These are phyloP conservation scores for Diplosoma virens DNA, from an alignment of 23 tunicate species.

Conservation along the genomic window DNA sequence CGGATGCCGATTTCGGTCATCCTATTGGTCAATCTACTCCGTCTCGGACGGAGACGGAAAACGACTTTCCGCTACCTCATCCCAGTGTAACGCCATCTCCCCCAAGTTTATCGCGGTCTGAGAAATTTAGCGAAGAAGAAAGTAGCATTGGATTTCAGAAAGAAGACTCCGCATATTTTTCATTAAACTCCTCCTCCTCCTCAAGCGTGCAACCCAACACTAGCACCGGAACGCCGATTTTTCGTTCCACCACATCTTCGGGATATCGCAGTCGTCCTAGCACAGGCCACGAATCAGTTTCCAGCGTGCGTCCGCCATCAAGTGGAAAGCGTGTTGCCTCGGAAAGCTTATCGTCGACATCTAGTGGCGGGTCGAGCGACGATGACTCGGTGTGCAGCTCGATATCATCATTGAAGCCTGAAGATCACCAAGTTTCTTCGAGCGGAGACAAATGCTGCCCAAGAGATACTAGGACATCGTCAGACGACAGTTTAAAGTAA, in stretches of 20 bases:
- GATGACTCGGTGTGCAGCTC: slow-evolving; percentile 47
- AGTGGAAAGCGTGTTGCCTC: slow-evolving; percentile 78
- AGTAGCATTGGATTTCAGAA: not conserved
- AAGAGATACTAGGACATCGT: not conserved
- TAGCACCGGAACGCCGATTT: slow-evolving; percentile 22
- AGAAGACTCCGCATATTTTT: slow-evolving; percentile 73
- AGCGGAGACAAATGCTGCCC: not conserved
- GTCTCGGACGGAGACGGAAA: not conserved
- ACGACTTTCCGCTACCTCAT: slow-evolving; percentile 33
- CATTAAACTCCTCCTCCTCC: slow-evolving; percentile 49
- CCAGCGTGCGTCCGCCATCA: slow-evolving; percentile 72
- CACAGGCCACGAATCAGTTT: slow-evolving; percentile 26
- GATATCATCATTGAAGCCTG: slow-evolving; percentile 1
- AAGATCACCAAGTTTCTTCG: not conserved
- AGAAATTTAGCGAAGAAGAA: not conserved
- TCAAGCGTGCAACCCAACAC: slow-evolving; percentile 36
- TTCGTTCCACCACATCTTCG: not conserved
- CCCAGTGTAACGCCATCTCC: slow-evolving; percentile 66
- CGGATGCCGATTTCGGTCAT: not conserved
- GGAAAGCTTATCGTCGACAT: slow-evolving; percentile 68
- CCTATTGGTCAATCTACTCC: slow-evolving; percentile 34
- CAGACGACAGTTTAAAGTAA: slow-evolving; percentile 11
- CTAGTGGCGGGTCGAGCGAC: slow-evolving; percentile 42
- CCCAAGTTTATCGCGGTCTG: slow-evolving; percentile 9
- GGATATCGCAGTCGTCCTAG: slow-evolving; percentile 33